Evolutionary conservation across 2,113 vertebrate genomes (phyloP).

Genomic region (Takifugu flavidus): DNA sequence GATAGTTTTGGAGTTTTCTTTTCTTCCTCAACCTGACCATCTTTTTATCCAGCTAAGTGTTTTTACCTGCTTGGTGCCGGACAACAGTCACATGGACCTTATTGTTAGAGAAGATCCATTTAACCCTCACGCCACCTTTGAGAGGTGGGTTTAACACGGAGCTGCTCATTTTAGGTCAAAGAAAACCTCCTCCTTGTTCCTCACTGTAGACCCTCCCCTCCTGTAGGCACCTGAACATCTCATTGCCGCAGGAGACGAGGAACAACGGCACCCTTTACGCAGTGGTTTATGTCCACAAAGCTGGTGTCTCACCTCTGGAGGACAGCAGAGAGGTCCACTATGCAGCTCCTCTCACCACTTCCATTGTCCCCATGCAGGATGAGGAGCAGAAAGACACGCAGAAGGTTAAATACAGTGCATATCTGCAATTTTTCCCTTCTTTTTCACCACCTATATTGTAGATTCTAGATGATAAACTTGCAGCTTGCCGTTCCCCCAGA

Average conservation of each 20-base stretch:
- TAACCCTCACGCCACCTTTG: constrained; percentile 84
- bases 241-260: constrained; percentile 86
- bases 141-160: constrained; percentile 75
- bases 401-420: constrained; percentile 36
- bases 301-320: constrained; percentile 86
- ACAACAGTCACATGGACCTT: constrained; percentile 83
- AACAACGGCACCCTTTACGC: constrained; percentile 89
- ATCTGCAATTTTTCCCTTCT: constrained; percentile 8
- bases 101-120: constrained; percentile 87
- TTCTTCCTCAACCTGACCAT: not conserved
- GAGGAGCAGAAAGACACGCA: constrained; percentile 22
- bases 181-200: not conserved
- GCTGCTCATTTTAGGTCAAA: not conserved
- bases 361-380: constrained; percentile 75
- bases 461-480: not conserved
- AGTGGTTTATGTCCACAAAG: constrained; percentile 89
- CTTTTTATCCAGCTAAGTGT: constrained; percentile 80
- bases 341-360: constrained; percentile 86
- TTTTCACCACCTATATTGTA: not conserved
- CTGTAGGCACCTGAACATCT: constrained; percentile 84
- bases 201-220: not conserved
- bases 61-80: constrained; percentile 80
- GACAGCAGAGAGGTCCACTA: constrained; percentile 89
- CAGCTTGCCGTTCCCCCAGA: constrained; percentile 35
- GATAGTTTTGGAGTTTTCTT: not conserved